Conservation (phyloP, 1,140 invertebrate species). For the Sesamia nonagrioides region DNA sequence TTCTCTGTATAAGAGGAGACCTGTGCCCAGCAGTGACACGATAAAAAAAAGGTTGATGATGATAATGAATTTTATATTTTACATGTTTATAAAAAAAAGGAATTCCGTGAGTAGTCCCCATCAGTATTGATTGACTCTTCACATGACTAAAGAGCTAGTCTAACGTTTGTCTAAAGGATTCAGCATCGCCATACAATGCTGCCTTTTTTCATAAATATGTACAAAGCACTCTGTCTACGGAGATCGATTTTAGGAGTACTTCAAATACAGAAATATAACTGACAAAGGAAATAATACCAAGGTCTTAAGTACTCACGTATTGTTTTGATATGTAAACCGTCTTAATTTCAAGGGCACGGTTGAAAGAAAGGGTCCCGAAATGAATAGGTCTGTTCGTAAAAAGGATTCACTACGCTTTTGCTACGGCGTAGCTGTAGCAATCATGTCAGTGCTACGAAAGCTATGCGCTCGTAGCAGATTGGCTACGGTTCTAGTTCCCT, state of each 20-base stretch:
- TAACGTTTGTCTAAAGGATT: no score
- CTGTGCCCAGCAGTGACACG: no score
- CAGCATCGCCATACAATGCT: no score
- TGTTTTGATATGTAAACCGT: slow-evolving; percentile 21
- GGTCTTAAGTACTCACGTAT: neutral
- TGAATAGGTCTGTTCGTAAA: neutral
- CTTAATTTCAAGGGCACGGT: neutral
- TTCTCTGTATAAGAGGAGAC: no score
- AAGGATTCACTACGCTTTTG: neutral
- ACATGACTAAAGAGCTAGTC: no score
- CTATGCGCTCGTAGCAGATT: neutral
- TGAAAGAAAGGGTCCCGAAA: neutral
- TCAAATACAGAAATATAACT: neutral
- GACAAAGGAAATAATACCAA: neutral
- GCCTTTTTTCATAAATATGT: no score
- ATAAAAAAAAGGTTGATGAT: no score
- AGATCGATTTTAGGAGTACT: neutral
- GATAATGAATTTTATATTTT: no score
- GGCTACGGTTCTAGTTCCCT: neutral
- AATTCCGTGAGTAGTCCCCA: no score
- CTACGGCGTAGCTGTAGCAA: neutral
- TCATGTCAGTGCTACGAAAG: neutral
- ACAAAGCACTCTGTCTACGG: neutral
- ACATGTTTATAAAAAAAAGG: no score
- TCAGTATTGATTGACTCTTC: no score